phyloP scores from a whole-genome alignment of 2,113 vertebrate species.

The Zosterops japonicus region DNA sequence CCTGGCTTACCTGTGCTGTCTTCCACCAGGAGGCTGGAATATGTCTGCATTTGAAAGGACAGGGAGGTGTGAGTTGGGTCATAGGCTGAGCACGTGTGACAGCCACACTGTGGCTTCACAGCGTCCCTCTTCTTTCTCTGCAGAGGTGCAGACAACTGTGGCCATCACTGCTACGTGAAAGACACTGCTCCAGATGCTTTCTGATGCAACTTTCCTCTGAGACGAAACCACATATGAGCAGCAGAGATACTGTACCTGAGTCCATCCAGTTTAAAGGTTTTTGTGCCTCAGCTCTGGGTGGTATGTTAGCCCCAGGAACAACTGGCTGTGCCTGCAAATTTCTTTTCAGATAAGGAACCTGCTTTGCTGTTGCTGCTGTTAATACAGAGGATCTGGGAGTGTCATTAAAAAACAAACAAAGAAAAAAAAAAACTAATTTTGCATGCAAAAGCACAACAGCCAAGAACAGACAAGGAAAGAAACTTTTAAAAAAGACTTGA shows the following conservation, averaged over 20 bases:
- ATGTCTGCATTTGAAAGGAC: neutral
- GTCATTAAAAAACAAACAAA: neutral
- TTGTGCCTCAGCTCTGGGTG: neutral
- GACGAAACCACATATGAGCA: neutral
- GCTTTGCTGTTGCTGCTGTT: neutral
- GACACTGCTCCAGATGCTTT: neutral
- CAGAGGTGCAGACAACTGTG: neutral
- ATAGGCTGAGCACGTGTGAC: accelerated
- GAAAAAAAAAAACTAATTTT: neutral
- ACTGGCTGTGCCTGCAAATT: neutral
- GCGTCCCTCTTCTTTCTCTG: neutral
- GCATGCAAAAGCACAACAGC: neutral
- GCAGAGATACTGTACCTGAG: neutral
- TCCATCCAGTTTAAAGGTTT: neutral
- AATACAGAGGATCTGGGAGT: neutral
- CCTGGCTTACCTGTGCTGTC: neutral
- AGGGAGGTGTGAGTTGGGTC: neutral
- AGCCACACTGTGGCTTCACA: neutral
- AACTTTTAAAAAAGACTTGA: neutral
- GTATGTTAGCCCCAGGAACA: neutral
- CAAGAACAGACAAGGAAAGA: neutral
- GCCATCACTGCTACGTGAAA: neutral
- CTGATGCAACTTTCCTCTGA: neutral
- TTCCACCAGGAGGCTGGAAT: neutral
- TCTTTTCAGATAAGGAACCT: neutral